These are phyloP conservation scores for Dascyllus trimaculatus DNA, from an alignment of 2,113 vertebrate genomes.

Conservation along the genomic window DNA sequence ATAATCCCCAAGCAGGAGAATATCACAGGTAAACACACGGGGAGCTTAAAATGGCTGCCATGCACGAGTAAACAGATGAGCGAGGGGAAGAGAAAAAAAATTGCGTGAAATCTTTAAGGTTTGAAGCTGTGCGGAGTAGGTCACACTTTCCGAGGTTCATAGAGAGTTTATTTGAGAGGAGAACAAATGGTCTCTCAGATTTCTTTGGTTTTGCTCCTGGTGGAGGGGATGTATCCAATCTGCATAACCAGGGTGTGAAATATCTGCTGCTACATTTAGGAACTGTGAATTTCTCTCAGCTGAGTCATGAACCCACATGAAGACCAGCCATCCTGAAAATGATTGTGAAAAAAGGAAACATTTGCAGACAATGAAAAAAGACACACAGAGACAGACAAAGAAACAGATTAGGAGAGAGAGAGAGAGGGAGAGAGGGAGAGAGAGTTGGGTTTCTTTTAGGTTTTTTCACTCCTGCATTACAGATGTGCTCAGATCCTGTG, in stretches of 20 bases:
- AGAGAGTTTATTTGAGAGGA: conserved; percentile 28
- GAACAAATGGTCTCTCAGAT: conserved; percentile 17
- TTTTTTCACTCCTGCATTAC: conserved; percentile 69
- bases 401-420: conserved; percentile 48
- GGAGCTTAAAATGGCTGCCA: conserved; percentile 38
- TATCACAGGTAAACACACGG: conserved; percentile 93
- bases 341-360: conserved; percentile 68
- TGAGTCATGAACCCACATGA: conserved; percentile 52
- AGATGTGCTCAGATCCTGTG: conserved; percentile 79
- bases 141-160: conserved; percentile 5
- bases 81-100: neutral
- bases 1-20: conserved; percentile 99
- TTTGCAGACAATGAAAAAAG: conserved; percentile 59
- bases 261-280: conserved; percentile 52
- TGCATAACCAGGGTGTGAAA: conserved; percentile 33
- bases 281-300: conserved; percentile 49
- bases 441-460: conserved; percentile 48
- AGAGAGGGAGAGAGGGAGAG: conserved; percentile 14
- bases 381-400: conserved; percentile 57
- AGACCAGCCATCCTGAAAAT: conserved; percentile 41
- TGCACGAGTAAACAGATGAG: conserved; percentile 33
- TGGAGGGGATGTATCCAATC: conserved; percentile 28
- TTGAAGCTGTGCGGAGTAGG: neutral
- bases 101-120: conserved; percentile 11
- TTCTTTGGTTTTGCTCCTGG: conserved; percentile 11